Evolutionary conservation across 1,140 invertebrate species (phyloP).

Genomic region (Pogonomyrmex barbatus): DNA sequence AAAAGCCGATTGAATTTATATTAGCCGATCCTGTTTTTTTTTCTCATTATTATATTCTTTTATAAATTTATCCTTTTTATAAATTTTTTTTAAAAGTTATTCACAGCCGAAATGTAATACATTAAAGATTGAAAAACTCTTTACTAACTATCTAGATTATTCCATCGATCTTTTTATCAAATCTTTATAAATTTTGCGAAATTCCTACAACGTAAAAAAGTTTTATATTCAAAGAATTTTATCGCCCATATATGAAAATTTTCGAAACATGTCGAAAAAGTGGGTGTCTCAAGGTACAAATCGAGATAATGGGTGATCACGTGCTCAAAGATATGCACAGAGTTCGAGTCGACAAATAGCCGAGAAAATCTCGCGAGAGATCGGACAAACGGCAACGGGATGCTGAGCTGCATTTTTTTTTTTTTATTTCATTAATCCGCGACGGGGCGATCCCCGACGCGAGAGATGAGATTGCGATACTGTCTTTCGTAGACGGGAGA

Average conservation of each 20-base stretch:
- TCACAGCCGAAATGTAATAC: not conserved
- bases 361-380: conserved; percentile 56
- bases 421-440: conserved; percentile 50
- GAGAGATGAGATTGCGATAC: conserved; percentile 75
- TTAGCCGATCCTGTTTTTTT: not conserved
- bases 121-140: not conserved
- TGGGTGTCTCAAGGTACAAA: not conserved
- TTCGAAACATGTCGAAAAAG: not conserved
- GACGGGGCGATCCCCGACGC: conserved; percentile 54
- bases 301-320: not conserved
- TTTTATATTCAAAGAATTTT: too few species aligned
- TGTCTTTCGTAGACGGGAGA: conserved; percentile 70
- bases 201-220: not conserved
- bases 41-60: not conserved
- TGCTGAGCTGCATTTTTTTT: conserved; percentile 35
- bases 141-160: not conserved
- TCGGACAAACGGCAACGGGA: conserved; percentile 40
- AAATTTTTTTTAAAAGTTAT: not conserved
- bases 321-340: conserved; percentile 6
- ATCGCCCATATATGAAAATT: not conserved
- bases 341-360: conserved; percentile 57
- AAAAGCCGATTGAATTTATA: too few species aligned
- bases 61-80: not conserved
- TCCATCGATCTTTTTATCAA: not conserved
- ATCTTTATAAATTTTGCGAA: not conserved